Evolutionary conservation across 37 sponge, comb jelly and placozoan species (phyloP).

Genomic region (Beroe ovata): DNA sequence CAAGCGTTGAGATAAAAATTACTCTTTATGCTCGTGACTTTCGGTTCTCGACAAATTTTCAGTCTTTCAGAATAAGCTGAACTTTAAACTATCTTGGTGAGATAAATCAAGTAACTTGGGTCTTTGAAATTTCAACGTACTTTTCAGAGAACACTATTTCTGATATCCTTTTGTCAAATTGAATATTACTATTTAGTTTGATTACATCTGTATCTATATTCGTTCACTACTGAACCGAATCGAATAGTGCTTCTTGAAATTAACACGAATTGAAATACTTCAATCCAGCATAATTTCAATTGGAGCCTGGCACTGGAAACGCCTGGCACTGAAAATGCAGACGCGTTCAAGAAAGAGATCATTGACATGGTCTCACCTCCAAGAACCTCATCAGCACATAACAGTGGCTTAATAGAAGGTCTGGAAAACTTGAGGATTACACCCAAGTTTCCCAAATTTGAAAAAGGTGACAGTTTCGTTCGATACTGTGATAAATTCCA

Average conservation of each 20-base stretch:
- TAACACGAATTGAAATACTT: neutral
- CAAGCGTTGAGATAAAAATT: neutral
- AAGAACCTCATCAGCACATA: neutral
- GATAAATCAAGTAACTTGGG: neutral
- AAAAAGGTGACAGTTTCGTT: conserved; percentile 18
- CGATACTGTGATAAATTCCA: conserved; percentile 4
- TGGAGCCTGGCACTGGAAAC: neutral
- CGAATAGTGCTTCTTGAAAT: neutral
- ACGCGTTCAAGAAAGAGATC: neutral
- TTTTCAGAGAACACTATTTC: neutral
- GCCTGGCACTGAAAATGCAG: neutral
- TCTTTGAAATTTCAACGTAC: neutral
- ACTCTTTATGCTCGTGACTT: neutral
- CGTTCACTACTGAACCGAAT: neutral
- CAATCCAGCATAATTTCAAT: neutral
- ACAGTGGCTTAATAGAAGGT: neutral
- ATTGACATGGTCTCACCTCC: neutral
- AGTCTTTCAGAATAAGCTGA: neutral
- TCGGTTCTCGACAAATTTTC: neutral
- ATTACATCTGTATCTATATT: neutral
- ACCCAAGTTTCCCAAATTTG: neutral
- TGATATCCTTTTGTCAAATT: neutral
- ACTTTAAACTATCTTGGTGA: neutral
- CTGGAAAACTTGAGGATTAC: neutral
- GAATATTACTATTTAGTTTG: neutral